A percentile compares a stretch with the other conserved stretches of the same genome.
phyloP scores from a whole-genome alignment of 2,888 invertebrate species.

The Sussaba pulchella region DNA sequence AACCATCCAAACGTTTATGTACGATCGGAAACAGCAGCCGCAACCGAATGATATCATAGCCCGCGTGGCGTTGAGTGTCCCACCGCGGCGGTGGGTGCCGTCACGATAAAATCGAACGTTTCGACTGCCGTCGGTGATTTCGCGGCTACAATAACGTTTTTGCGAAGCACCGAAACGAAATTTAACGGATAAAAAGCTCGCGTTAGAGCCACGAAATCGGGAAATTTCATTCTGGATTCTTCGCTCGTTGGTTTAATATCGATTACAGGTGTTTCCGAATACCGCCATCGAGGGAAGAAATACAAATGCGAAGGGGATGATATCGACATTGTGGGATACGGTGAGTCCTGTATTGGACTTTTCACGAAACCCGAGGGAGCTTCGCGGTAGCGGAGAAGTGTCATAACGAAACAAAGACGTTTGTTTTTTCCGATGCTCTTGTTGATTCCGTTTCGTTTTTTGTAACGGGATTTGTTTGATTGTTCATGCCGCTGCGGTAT shows the following conservation, averaged over 20 bases:
- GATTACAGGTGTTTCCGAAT: no score
- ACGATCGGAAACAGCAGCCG: background rate
- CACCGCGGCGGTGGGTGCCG: background rate
- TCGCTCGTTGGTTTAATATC: no score
- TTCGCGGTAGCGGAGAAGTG: background rate
- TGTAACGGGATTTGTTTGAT: background rate
- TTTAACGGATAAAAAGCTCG: no score
- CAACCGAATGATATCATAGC: background rate
- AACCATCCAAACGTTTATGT: background rate
- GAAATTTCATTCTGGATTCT: no score
- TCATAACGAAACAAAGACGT: no score
- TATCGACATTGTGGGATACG: no score
- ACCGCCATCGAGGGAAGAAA: no score
- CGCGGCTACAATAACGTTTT: background rate
- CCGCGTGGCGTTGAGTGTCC: background rate
- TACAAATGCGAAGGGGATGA: no score
- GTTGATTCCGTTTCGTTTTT: background rate
- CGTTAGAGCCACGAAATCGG: no score
- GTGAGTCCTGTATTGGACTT: no score
- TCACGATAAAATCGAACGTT: background rate
- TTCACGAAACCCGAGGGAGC: background rate
- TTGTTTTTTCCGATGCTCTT: background rate
- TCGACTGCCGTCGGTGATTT: background rate
- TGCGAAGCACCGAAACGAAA: background rate
- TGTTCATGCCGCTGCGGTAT: background rate